These are phyloP conservation scores for Pristionchus pacificus DNA, from an alignment of 1,140 invertebrate species.

Conservation along the genomic window DNA sequence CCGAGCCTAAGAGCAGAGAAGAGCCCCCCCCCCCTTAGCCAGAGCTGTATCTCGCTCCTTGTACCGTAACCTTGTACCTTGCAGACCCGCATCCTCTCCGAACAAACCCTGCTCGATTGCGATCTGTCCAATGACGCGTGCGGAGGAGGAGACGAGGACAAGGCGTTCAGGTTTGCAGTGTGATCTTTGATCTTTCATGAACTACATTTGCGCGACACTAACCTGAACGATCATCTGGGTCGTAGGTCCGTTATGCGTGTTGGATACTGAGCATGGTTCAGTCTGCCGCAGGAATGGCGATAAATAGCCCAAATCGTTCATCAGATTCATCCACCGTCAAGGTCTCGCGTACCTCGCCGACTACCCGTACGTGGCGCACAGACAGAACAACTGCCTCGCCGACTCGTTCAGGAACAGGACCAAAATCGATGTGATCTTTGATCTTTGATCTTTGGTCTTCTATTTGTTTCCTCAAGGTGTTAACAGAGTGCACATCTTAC, in stretches of 20 bases:
- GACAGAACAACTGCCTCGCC: constrained; percentile 46
- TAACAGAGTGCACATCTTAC: no score
- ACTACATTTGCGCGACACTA: constrained; percentile 19
- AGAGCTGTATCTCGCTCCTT: no score
- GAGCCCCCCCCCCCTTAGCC: no score
- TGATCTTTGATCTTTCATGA: no score
- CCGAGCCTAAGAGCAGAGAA: no score
- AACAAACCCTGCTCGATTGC: constrained; percentile 55
- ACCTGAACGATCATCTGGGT: no score
- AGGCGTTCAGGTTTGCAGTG: constrained; percentile 54
- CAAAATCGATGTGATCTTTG: constrained; percentile 44
- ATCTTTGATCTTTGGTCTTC: no score
- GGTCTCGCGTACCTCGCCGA: constrained; percentile 42
- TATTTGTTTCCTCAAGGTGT: no score
- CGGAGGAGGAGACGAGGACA: constrained; percentile 53
- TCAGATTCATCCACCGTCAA: constrained; percentile 47
- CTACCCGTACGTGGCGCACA: constrained; percentile 52
- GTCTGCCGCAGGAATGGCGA: neutral
- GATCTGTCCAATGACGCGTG: constrained; percentile 55
- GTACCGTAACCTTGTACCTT: no score
- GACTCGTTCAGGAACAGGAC: constrained; percentile 33
- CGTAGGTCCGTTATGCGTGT: no score
- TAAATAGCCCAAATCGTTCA: constrained; percentile 1
- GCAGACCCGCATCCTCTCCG: constrained; percentile 45
- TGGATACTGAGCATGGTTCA: neutral